Conservation (phyloP, 2,797 vertebrate genomes). For the Enteromius thamalakanensis region DNA sequence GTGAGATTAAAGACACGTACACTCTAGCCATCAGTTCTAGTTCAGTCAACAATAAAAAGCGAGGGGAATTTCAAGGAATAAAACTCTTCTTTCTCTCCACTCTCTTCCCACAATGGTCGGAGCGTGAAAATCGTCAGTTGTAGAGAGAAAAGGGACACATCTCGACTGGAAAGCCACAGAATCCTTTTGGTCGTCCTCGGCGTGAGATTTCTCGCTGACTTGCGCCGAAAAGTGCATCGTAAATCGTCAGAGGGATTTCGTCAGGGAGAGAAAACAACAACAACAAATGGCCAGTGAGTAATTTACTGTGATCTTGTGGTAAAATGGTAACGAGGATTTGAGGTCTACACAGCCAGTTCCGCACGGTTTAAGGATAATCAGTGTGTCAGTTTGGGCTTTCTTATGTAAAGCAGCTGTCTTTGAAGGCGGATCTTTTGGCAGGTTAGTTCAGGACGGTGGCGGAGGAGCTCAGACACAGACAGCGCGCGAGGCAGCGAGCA, state of each 20-base stretch:
- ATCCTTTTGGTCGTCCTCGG: slow-evolving; percentile 56
- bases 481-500: slow-evolving; percentile 59
- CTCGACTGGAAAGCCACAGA: slow-evolving; percentile 37
- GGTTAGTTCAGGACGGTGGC: slow-evolving; percentile 78
- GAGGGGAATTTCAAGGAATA: slow-evolving; percentile 61
- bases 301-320: slow-evolving; percentile 75
- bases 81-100: slow-evolving; percentile 56
- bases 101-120: slow-evolving; percentile 56
- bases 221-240: slow-evolving; percentile 51
- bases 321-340: slow-evolving; percentile 73
- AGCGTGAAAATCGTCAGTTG: slow-evolving; percentile 67
- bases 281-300: slow-evolving; percentile 70
- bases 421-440: slow-evolving; percentile 89
- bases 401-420: slow-evolving; percentile 93
- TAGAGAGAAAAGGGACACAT: slow-evolving; percentile 53
- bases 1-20: slow-evolving; percentile 32
- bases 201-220: slow-evolving; percentile 61
- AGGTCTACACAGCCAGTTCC: slow-evolving; percentile 82
- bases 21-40: slow-evolving; percentile 39
- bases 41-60: slow-evolving; percentile 59
- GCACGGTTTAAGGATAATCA: slow-evolving; percentile 88
- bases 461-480: slow-evolving; percentile 53
- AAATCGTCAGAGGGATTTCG: slow-evolving; percentile 63
- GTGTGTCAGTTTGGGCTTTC: slow-evolving; percentile 93
- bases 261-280: slow-evolving; percentile 27